Evolutionary conservation across 2,888 invertebrate genomes (phyloP), one percentile per base, ranked within the genome.

Genomic region (Suillia variegata): DNA sequence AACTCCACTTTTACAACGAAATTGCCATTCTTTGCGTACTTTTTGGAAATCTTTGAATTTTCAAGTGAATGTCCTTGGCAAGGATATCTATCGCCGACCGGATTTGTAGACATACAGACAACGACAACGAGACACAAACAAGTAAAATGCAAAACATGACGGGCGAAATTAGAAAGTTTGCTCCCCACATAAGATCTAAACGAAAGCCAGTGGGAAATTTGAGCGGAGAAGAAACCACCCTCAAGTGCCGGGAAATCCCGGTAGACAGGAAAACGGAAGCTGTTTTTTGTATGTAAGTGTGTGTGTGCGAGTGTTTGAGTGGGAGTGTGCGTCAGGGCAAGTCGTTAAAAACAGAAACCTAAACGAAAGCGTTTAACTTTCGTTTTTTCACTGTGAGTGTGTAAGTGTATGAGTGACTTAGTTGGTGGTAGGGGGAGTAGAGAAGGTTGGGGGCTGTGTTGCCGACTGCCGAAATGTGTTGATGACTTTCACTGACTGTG

Each of bases 251-350:
- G 71, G 67, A 75, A 73, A 68, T 77, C 75, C 78, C 75, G 68
- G 68, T 59, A 76, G 76, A 76, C 74, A 78, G 76, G 78, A 78
- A 45, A 77, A 58, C 73, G 76, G 76, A 76, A 74, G 78, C 75
- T 77, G 54, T 18, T 45, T 45, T 10, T 38, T 4, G 10, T 38
- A 4, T 38, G 6, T n/a, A 3, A 10, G 38, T n/a, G 38, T 38
- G n/a, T 38, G 6, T n/a, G 38, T 26, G 26, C 26, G 10, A 26
- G 5, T n/a, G n/a, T 72, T 72, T 72, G 72, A 74, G 70, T 65
- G 64, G 10, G 33, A 26, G 18, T 22, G 15, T n/a, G 22, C 20
- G 0, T 10, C 52, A 31, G 54, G 47, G 52, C 34, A n/a, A n/a
- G 33, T 42, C 52, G n/a, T n/a, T n/a, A 54, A 55, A 60, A 61